Evolutionary conservation across 2,888 invertebrate species (phyloP).

Genomic region (Tortricodes alternella): DNA sequence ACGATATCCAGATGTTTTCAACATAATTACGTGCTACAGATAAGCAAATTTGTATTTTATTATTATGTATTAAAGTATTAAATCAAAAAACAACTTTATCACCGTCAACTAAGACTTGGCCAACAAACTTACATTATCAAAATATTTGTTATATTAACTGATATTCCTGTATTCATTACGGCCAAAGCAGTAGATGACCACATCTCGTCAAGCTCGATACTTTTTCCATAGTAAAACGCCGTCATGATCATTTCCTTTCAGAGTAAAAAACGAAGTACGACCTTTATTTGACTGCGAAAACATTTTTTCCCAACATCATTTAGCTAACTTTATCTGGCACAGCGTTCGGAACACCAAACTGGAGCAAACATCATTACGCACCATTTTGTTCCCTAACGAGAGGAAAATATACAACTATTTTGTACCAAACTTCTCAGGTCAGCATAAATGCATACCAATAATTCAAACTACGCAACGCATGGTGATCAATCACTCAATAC

Average conservation of each 20-base stretch:
- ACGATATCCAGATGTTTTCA: too few relatives aligned
- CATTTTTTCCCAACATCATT: constrained; percentile 34
- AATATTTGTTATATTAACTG: too few relatives aligned
- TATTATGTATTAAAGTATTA: too few relatives aligned
- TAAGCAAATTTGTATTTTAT: too few relatives aligned
- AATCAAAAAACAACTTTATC: too few relatives aligned
- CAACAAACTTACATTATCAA: too few relatives aligned
- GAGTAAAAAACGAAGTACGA: constrained; percentile 28
- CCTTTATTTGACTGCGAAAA: constrained; percentile 36
- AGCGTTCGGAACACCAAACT: constrained; percentile 11
- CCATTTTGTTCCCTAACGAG: constrained; percentile 25
- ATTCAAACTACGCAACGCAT: constrained; percentile 28
- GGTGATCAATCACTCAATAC: constrained; percentile 40
- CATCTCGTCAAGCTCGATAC: neutral
- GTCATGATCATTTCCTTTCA: constrained; percentile 6
- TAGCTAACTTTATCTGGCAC: constrained; percentile 22
- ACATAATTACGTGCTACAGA: too few relatives aligned
- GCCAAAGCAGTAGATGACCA: too few relatives aligned
- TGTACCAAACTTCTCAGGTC: constrained; percentile 22
- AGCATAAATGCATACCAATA: constrained; percentile 31
- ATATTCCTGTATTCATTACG: too few relatives aligned
- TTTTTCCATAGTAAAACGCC: neutral
- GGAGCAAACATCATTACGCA: constrained; percentile 31
- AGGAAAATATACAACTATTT: constrained; percentile 27
- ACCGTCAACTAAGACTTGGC: too few relatives aligned